A percentile compares a stretch with the other conserved stretches of the same genome.
Evolutionary conservation across 2,797 vertebrate species (phyloP).

Genomic region (Pelodytes ibericus): DNA sequence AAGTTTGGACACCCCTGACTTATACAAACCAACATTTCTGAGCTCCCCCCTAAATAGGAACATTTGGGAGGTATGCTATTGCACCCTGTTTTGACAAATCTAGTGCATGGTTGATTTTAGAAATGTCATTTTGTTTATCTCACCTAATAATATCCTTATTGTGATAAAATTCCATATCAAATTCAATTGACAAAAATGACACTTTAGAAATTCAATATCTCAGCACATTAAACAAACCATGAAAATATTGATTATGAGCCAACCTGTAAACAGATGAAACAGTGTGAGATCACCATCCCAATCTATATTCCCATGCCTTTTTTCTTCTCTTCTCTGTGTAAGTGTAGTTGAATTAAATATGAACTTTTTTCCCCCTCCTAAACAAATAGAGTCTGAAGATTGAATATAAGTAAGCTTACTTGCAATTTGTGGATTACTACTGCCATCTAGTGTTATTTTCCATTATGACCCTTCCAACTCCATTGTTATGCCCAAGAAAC

Average conservation of each 20-base stretch:
- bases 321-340: slow-evolving; percentile 14
- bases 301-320: neutral
- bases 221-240: neutral
- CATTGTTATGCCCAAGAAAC: too few species aligned
- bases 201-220: slow-evolving; percentile 4
- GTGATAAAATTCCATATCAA: neutral
- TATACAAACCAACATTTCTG: too few species aligned
- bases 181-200: neutral
- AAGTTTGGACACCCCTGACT: too few species aligned
- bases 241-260: slow-evolving; percentile 12
- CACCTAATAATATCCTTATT: neutral
- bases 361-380: neutral
- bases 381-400: neutral
- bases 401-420: neutral
- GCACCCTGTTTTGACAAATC: too few species aligned
- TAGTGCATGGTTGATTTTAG: too few species aligned
- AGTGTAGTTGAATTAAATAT: slow-evolving; percentile 2
- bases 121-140: neutral
- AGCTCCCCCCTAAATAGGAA: too few species aligned
- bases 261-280: neutral
- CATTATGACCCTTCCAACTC: too few species aligned
- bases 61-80: too few species aligned
- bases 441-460: slow-evolving; percentile 44
- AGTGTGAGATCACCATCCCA: neutral
- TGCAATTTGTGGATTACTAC: slow-evolving; percentile 7